These are phyloP conservation scores for Ips typographus DNA, from an alignment of 1,140 invertebrate genomes.

Conservation along the genomic window DNA sequence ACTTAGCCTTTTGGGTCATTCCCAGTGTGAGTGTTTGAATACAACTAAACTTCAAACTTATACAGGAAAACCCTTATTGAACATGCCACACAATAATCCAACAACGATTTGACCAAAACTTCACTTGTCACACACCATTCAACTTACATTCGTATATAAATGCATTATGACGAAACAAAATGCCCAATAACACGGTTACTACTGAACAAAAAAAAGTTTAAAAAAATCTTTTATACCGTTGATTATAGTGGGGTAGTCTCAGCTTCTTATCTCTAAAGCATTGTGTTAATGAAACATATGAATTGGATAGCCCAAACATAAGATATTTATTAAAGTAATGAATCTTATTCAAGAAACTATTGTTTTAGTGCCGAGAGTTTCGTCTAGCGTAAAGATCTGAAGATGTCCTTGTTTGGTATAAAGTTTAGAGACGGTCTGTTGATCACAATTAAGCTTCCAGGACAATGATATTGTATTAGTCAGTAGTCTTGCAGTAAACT, in stretches of 20 bases:
- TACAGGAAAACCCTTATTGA: too few species aligned
- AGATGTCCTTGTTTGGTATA: conserved; percentile 42
- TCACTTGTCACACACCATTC: neutral
- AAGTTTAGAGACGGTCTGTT: conserved; percentile 40
- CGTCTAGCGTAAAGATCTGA: conserved; percentile 42
- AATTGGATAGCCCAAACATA: conserved; percentile 30
- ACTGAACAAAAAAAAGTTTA: conserved; percentile 35
- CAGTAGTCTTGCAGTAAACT: neutral
- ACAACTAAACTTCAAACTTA: too few species aligned
- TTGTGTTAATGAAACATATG: conserved; percentile 41
- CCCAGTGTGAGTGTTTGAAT: too few species aligned
- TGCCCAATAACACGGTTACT: conserved; percentile 11
- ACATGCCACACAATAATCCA: neutral
- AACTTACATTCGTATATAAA: conserved; percentile 33
- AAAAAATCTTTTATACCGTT: conserved; percentile 41
- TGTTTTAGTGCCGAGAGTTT: conserved; percentile 38
- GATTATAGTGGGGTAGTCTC: conserved; percentile 40
- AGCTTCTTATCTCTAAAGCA: conserved; percentile 2
- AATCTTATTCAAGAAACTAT: conserved; percentile 29
- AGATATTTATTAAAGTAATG: conserved; percentile 29
- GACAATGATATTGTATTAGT: conserved; percentile 12
- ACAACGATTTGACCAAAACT: neutral
- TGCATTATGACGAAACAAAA: conserved; percentile 5
- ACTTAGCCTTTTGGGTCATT: too few species aligned
- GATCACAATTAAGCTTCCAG: conserved; percentile 38